Evolutionary conservation across 2,113 vertebrate genomes (phyloP).

Genomic region (Copsychus sechellarum): DNA sequence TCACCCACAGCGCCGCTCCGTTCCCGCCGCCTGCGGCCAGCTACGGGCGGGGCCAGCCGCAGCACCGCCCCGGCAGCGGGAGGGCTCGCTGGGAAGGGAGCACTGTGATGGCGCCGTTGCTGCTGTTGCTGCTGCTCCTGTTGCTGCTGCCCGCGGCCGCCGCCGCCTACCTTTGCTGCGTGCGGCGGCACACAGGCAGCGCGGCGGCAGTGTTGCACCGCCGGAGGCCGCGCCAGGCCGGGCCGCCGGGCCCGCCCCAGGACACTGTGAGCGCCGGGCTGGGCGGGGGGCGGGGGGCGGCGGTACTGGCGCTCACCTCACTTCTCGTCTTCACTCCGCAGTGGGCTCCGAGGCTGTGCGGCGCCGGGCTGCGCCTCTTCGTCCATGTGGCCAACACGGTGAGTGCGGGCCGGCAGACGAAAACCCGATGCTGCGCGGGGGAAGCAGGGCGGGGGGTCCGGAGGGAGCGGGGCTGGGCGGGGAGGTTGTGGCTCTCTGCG

Average conservation of each 20-base stretch:
- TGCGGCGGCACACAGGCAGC: not conserved
- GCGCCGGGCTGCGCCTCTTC: conserved; percentile 18
- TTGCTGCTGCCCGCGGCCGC: not conserved
- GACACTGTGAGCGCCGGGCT: not conserved
- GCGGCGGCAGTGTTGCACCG: not conserved
- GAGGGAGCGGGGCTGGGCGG: not conserved
- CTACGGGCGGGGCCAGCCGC: not conserved
- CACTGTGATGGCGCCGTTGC: not conserved
- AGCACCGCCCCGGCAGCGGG: not conserved
- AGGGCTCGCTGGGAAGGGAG: accelerated
- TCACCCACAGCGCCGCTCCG: accelerated
- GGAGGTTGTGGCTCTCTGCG: not conserved
- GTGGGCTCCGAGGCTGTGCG: conserved; percentile 46
- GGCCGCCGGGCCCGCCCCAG: not conserved
- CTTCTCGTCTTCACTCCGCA: not conserved
- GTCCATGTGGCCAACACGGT: conserved; percentile 49
- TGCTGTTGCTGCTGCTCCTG: not conserved
- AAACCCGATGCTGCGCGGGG: not conserved
- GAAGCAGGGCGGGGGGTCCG: accelerated
- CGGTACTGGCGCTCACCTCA: not conserved
- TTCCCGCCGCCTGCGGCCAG: not conserved
- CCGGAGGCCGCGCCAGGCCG: too few species aligned
- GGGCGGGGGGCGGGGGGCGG: not conserved
- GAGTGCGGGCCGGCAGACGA: not conserved
- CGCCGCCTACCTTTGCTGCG: not conserved